These are phyloP conservation scores for Alaudala cheleensis DNA, from an alignment of 2,113 vertebrate species.

Conservation along the genomic window DNA sequence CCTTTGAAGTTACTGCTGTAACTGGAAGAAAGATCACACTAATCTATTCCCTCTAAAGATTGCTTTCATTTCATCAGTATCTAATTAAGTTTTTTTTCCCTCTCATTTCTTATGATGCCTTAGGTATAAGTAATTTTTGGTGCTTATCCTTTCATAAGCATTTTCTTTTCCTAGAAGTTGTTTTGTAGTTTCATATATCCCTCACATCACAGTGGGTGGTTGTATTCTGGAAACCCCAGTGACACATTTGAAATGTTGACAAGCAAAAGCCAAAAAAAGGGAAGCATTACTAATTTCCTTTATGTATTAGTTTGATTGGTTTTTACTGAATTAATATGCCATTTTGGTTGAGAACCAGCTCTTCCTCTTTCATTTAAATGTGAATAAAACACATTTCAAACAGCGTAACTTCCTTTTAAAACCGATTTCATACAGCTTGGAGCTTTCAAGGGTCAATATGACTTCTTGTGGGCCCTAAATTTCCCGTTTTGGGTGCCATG, in stretches of 20 bases:
- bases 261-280: background rate
- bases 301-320: background rate
- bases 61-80: background rate
- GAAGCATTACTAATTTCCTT: background rate
- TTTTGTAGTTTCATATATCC: background rate
- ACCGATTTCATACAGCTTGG: rapidly evolving
- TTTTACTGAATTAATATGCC: background rate
- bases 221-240: background rate
- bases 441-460: background rate
- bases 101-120: background rate
- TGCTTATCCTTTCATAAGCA: background rate
- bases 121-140: background rate
- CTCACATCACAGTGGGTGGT: background rate
- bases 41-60: background rate
- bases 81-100: background rate
- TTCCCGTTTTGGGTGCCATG: rapidly evolving
- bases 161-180: background rate
- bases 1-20: background rate
- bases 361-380: background rate
- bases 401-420: background rate
- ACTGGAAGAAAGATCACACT: background rate
- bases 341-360: background rate
- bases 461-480: background rate
- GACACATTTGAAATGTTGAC: background rate
- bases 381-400: background rate